A percentile compares a stretch with the other conserved stretches of the same genome.
Conservation (phyloP, 1,140 invertebrate species). For the Samia ricini region DNA sequence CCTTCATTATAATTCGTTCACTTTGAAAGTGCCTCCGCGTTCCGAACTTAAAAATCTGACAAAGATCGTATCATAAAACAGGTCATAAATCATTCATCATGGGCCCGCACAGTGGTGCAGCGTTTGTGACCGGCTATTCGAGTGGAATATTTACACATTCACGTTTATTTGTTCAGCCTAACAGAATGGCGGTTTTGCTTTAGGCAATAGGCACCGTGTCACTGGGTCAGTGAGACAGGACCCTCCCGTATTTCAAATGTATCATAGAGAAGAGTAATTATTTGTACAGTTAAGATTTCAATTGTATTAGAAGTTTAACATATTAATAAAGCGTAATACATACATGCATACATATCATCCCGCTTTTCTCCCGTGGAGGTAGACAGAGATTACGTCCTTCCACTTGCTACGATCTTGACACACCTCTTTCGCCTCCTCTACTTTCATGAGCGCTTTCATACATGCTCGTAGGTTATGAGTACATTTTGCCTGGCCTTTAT, state of each 20-base stretch:
- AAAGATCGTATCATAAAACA: conserved; percentile 12
- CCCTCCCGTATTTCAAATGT: conserved; percentile 32
- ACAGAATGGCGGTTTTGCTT: conserved; percentile 43
- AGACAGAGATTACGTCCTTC: too few relatives aligned
- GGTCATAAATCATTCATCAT: conserved; percentile 34
- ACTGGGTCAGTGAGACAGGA: conserved; percentile 59
- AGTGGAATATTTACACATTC: conserved; percentile 39
- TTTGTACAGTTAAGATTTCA: not conserved
- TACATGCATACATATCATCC: too few relatives aligned
- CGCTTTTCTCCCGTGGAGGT: too few relatives aligned
- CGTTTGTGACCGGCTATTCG: conserved; percentile 19
- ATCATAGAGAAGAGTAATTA: not conserved
- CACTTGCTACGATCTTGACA: too few relatives aligned
- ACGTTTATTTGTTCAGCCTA: conserved; percentile 49
- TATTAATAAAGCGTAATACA: too few relatives aligned
- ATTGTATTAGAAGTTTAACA: too few relatives aligned
- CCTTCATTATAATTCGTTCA: not conserved
- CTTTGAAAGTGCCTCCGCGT: not conserved
- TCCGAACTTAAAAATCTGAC: conserved; percentile 10
- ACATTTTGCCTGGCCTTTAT: too few relatives aligned
- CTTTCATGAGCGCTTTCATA: too few relatives aligned
- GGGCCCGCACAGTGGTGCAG: conserved; percentile 15
- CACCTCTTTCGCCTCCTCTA: too few relatives aligned
- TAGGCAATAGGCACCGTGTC: conserved; percentile 33
- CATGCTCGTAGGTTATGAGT: too few relatives aligned